phyloP scores from a whole-genome alignment of 2,113 vertebrate species.

The Orthonyx spaldingii region DNA sequence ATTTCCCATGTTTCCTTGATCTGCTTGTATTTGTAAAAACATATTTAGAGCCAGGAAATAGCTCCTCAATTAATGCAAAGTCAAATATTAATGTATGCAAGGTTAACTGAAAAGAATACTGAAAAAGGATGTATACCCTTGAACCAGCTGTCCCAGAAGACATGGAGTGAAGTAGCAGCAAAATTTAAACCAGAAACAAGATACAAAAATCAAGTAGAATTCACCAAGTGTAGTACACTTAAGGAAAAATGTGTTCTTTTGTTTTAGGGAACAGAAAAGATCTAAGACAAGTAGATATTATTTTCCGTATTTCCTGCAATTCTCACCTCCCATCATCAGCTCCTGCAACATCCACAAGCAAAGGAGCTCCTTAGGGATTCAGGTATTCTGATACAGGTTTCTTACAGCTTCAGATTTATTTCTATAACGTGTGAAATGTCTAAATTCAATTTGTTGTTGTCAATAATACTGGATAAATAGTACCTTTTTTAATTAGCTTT shows the following conservation, averaged over 20 bases:
- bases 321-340: not conserved
- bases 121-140: not conserved
- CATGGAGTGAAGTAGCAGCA: not conserved
- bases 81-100: not conserved
- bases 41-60: not conserved
- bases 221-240: not conserved
- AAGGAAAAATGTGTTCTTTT: accelerated
- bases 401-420: not conserved
- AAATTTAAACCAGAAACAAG: not conserved
- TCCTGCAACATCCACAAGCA: not conserved
- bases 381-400: not conserved
- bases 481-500: not conserved
- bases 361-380: not conserved
- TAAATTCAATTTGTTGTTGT: not conserved
- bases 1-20: not conserved
- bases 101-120: not conserved
- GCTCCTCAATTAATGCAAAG: not conserved
- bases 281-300: not conserved
- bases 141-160: not conserved
- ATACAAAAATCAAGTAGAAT: not conserved
- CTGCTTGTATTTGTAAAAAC: not conserved
- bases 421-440: not conserved
- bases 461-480: not conserved
- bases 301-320: not conserved
- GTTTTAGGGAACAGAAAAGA: not conserved